Percentiles rank a stretch among this genome's conserved stretches.
Conservation (phyloP, 2,888 invertebrate species). For the Chymomyza procnemis region DNA sequence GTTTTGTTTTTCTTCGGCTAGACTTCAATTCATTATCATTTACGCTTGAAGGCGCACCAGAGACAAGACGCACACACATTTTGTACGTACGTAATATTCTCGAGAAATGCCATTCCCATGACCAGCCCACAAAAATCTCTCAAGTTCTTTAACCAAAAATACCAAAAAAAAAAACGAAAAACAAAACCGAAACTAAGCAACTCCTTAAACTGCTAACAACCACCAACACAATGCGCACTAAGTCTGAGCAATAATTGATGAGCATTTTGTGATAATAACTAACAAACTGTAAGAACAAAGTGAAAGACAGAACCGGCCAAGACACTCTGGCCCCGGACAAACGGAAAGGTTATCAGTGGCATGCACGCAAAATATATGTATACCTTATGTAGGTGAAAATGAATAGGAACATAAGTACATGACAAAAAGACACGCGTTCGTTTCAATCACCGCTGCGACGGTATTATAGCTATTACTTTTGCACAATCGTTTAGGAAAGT, state of each 20-base stretch:
- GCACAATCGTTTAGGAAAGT: no score
- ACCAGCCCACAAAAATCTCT: slow-evolving; percentile 2
- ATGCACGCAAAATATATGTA: not conserved
- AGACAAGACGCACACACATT: not conserved
- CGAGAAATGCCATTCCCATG: not conserved
- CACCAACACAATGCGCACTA: slow-evolving; percentile 14
- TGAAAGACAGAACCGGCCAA: no score
- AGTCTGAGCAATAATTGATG: slow-evolving; percentile 26
- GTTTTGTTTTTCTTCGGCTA: not conserved
- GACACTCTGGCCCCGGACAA: slow-evolving; percentile 3
- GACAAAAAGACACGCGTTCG: slow-evolving; percentile 40
- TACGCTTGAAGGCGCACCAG: not conserved
- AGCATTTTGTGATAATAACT: slow-evolving; percentile 27
- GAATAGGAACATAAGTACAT: slow-evolving; percentile 13
- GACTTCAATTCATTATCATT: not conserved
- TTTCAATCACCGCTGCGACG: no score
- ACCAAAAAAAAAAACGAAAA: no score
- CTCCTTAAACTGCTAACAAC: not conserved
- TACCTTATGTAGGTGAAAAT: slow-evolving; percentile 10
- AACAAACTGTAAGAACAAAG: not conserved
- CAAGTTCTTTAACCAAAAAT: slow-evolving; percentile 1
- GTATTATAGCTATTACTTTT: no score
- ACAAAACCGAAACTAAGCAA: not conserved
- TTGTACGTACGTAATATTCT: not conserved
- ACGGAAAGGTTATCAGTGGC: slow-evolving; percentile 3